phyloP scores from a whole-genome alignment of 2,797 vertebrate species.

The Diplodus puntazzo region DNA sequence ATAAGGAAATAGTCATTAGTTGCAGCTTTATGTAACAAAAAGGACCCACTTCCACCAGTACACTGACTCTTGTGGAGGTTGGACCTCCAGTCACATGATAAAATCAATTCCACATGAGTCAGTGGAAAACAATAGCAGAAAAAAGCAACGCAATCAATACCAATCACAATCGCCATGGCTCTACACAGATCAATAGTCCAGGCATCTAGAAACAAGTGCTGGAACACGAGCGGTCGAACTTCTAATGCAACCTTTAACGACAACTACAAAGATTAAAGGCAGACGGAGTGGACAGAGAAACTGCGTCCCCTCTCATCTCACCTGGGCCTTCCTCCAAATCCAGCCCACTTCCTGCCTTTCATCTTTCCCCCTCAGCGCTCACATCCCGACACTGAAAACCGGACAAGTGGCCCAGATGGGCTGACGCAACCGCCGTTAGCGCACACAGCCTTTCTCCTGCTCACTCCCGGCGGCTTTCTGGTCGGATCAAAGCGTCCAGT shows the following conservation, averaged over 20 bases:
- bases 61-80: too few relatives aligned
- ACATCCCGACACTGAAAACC: constrained; percentile 18
- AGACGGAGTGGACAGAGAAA: constrained; percentile 24
- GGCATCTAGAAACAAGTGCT: background rate
- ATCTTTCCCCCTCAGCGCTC: constrained; percentile 46
- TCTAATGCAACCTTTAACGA: constrained; percentile 14
- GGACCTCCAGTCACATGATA: too few relatives aligned
- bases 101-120: too few relatives aligned
- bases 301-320: constrained; percentile 43
- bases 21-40: too few relatives aligned
- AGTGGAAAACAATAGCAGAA: too few relatives aligned
- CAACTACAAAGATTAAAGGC: constrained; percentile 55
- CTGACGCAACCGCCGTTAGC: constrained; percentile 42
- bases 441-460: background rate
- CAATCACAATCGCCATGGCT: background rate
- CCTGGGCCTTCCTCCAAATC: constrained; percentile 35
- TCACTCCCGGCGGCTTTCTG: constrained; percentile 14
- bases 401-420: constrained; percentile 16
- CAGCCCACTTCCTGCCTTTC: constrained; percentile 45
- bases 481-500: constrained; percentile 37
- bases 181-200: constrained; percentile 9
- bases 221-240: background rate
- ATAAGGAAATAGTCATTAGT: too few relatives aligned
- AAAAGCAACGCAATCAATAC: background rate
- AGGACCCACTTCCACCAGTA: too few relatives aligned